Conservation (phyloP, 2,888 invertebrate species). For the Thymelicus lineola region DNA sequence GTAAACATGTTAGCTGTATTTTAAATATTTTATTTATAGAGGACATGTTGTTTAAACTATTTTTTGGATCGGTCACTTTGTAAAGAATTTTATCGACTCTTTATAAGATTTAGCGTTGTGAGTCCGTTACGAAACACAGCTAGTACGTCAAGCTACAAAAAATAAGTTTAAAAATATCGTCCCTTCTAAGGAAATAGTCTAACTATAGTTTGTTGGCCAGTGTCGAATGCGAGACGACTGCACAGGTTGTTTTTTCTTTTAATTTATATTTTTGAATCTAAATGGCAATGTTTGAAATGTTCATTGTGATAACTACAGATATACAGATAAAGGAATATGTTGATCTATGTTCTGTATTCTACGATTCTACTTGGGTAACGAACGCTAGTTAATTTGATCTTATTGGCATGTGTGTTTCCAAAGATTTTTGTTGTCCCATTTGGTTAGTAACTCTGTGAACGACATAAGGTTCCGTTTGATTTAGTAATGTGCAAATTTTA, state of each 20-base stretch:
- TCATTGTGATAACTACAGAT: conserved; percentile 20
- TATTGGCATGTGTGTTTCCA: conserved; percentile 1
- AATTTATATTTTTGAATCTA: conserved; percentile 40
- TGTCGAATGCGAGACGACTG: conserved; percentile 38
- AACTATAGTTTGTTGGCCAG: conserved; percentile 43
- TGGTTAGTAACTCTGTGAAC: conserved; percentile 9
- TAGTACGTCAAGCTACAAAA: conserved; percentile 19
- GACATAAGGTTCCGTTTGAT: conserved; percentile 14
- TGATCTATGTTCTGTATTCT: conserved; percentile 7
- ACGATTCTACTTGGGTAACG: not conserved
- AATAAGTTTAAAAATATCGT: conserved; percentile 31
- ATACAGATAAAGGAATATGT: conserved; percentile 10
- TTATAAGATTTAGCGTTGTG: conserved; percentile 1
- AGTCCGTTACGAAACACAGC: conserved; percentile 1
- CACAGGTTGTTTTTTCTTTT: conserved; percentile 31
- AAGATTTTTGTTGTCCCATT: conserved; percentile 7
- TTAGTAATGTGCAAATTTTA: not conserved
- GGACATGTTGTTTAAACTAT: conserved; percentile 39
- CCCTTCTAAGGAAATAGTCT: conserved; percentile 40
- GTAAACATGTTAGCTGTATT: conserved; percentile 31
- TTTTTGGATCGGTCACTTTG: conserved; percentile 37
- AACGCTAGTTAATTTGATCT: conserved; percentile 4
- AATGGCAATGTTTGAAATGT: conserved; percentile 16
- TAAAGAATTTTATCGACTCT: conserved; percentile 9
- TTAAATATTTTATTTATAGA: conserved; percentile 48